Evolutionary conservation across 2,888 invertebrate genomes (phyloP).

Genomic region (Hylaea fasciaria): DNA sequence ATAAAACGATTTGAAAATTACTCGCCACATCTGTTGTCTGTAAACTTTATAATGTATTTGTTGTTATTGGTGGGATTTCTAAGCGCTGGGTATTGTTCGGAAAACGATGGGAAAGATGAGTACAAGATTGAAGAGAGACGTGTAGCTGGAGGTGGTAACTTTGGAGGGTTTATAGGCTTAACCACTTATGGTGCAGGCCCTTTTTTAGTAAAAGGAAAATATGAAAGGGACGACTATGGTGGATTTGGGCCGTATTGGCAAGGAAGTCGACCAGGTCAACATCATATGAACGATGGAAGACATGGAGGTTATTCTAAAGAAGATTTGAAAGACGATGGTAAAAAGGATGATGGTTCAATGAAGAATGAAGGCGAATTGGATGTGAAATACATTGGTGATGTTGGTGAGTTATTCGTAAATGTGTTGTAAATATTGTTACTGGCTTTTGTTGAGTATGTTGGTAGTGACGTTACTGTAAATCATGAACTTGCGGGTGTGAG

Average conservation of each 20-base stretch:
- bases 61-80: constrained; percentile 10
- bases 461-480: too few species aligned
- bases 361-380: not conserved
- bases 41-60: constrained; percentile 22
- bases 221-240: constrained; percentile 8
- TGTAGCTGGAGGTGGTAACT: constrained; percentile 19
- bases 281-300: not conserved
- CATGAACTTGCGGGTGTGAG: too few species aligned
- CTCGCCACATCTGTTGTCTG: not conserved
- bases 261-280: not conserved
- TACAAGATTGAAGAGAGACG: constrained; percentile 13
- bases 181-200: constrained; percentile 23
- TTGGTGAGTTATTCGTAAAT: constrained; percentile 1
- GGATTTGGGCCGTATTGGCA: not conserved
- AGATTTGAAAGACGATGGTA: not conserved
- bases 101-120: constrained; percentile 1
- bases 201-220: constrained; percentile 23
- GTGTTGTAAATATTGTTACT: not conserved
- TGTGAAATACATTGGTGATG: not conserved
- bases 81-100: constrained; percentile 10
- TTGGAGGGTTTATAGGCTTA: constrained; percentile 21
- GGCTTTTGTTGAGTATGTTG: too few species aligned
- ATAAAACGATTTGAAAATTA: constrained; percentile 5
- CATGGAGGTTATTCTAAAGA: not conserved
- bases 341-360: not conserved